A percentile compares a stretch with the other conserved stretches of the same genome.
These are phyloP conservation scores for Probosciger aterrimus DNA, from an alignment of 2,113 vertebrate genomes.

Conservation along the genomic window DNA sequence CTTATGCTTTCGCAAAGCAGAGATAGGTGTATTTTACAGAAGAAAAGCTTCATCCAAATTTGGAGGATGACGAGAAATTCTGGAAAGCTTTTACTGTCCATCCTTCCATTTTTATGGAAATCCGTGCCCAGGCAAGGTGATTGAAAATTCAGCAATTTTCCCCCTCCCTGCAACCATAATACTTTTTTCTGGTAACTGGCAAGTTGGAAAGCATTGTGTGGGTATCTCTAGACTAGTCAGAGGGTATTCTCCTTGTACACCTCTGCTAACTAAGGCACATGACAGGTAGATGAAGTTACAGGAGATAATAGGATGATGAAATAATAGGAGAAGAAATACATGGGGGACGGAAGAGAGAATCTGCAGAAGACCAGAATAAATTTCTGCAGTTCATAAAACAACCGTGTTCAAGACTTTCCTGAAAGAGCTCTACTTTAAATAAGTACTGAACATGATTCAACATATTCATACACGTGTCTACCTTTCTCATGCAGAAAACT, in stretches of 20 bases:
- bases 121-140: background rate
- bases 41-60: background rate
- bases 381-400: background rate
- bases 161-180: background rate
- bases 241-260: background rate
- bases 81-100: background rate
- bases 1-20: background rate
- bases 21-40: background rate
- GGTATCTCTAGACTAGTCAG: background rate
- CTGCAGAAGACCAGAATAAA: background rate
- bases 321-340: background rate
- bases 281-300: background rate
- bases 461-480: background rate
- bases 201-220: background rate
- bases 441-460: background rate
- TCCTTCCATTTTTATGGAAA: background rate
- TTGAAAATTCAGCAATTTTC: background rate
- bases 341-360: background rate
- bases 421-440: background rate
- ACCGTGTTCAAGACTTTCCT: background rate
- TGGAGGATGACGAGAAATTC: background rate
- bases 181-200: background rate
- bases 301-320: background rate
- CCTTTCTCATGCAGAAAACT: background rate
- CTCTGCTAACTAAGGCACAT: background rate